Conservation (phyloP, 2,888 invertebrate genomes). For the Acrocera orbiculus region DNA sequence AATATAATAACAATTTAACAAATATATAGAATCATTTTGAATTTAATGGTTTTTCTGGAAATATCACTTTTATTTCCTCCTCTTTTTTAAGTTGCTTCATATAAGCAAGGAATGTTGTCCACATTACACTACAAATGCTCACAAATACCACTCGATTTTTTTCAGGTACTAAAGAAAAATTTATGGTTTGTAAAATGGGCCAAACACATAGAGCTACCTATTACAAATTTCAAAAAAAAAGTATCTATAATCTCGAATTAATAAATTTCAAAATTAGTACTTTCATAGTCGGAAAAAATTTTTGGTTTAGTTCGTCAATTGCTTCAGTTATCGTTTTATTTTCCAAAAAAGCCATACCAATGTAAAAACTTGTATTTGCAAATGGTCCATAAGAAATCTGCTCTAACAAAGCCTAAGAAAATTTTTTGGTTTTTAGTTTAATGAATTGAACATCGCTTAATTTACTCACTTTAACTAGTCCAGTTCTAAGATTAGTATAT, state of each 20-base stretch:
- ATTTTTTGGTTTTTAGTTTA: background rate
- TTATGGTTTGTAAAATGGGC: conserved; percentile 56
- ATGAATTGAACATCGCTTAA: background rate
- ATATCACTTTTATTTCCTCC: conserved; percentile 1
- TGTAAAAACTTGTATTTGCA: conserved; percentile 57
- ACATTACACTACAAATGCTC: conserved; percentile 51
- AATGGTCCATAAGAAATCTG: conserved; percentile 59
- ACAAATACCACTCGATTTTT: conserved; percentile 54
- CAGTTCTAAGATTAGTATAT: conserved; percentile 45
- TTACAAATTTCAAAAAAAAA: background rate
- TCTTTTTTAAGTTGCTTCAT: conserved; percentile 41
- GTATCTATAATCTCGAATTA: background rate
- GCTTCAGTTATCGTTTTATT: conserved; percentile 44
- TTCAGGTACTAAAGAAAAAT: conserved; percentile 54
- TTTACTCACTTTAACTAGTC: conserved; percentile 43
- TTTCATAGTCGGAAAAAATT: conserved; percentile 52
- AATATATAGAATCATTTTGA: no score
- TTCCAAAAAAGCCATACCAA: conserved; percentile 57
- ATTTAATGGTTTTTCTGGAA: background rate
- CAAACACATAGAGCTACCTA: conserved; percentile 43
- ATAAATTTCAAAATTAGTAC: conserved; percentile 13
- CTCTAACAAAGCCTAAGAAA: conserved; percentile 41
- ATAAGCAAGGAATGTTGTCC: conserved; percentile 61
- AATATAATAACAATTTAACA: no score
- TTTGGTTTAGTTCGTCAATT: conserved; percentile 45